Evolutionary conservation across 2,113 vertebrate genomes (phyloP).

Genomic region (Nymphicus hollandicus): DNA sequence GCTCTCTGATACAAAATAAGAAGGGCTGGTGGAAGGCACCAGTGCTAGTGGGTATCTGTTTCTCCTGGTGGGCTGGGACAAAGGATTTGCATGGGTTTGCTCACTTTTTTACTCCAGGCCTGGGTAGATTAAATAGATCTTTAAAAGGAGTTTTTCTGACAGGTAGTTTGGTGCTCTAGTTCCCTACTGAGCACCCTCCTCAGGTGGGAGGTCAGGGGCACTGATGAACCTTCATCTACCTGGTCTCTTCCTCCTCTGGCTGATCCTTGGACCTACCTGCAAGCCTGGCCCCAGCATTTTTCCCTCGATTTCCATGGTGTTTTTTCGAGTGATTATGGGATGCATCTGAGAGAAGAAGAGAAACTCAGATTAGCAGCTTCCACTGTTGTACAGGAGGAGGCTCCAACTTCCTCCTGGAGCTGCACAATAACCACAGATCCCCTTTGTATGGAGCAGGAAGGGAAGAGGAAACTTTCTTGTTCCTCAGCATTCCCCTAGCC

Average conservation of each 20-base stretch:
- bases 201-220: neutral
- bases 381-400: neutral
- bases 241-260: neutral
- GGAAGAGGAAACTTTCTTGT: neutral
- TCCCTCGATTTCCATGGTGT: conserved; percentile 41
- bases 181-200: neutral
- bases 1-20: neutral
- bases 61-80: neutral
- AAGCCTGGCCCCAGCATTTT: conserved; percentile 26
- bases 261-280: conserved; percentile 29
- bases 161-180: neutral
- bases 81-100: neutral
- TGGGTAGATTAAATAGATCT: neutral
- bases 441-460: neutral
- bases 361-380: neutral
- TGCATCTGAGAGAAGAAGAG: conserved; percentile 10
- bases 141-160: neutral
- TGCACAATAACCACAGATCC: neutral
- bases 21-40: neutral
- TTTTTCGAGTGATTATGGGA: conserved; percentile 39
- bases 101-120: neutral
- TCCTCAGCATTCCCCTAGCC: neutral
- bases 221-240: neutral
- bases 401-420: neutral
- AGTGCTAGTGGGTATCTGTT: neutral